Evolutionary conservation across 2,113 vertebrate genomes (phyloP).

Genomic region (Microtus montanus): DNA sequence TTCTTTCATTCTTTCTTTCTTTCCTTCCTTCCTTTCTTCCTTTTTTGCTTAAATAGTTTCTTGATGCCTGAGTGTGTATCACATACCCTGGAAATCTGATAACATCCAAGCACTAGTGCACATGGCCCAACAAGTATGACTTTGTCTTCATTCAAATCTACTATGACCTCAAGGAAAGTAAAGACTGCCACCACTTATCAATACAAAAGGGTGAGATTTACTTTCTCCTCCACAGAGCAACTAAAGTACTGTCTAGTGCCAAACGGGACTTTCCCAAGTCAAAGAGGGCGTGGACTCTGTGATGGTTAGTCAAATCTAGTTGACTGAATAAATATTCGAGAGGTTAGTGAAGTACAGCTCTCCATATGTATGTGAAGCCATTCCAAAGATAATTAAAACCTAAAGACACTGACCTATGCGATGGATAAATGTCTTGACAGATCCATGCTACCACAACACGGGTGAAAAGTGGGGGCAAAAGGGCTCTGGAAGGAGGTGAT

Average conservation of each 20-base stretch:
- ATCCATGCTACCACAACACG: too few species aligned
- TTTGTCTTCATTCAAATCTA: constrained; percentile 9
- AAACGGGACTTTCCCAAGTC: not conserved
- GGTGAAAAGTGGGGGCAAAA: not conserved
- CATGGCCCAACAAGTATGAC: not conserved
- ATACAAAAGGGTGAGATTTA: not conserved
- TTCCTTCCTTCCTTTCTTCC: too few species aligned
- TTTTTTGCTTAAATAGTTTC: too few species aligned
- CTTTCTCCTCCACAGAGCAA: not conserved
- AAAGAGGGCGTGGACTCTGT: not conserved
- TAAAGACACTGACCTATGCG: too few species aligned
- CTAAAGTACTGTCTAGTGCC: not conserved
- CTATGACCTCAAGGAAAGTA: not conserved
- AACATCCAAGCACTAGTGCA: not conserved
- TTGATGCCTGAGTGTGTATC: not conserved
- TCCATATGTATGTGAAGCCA: not conserved
- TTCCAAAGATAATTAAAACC: not conserved
- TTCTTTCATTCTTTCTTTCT: too few species aligned
- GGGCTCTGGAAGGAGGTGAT: not conserved
- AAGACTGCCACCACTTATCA: not conserved
- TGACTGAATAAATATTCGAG: not conserved
- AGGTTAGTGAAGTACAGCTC: not conserved
- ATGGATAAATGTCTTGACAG: not conserved
- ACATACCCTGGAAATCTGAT: not conserved
- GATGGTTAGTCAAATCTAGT: not conserved